Percentiles rank a stretch among this genome's conserved stretches.
phyloP scores from a whole-genome alignment of 2,113 vertebrate species.

The Silurus meridionalis region DNA sequence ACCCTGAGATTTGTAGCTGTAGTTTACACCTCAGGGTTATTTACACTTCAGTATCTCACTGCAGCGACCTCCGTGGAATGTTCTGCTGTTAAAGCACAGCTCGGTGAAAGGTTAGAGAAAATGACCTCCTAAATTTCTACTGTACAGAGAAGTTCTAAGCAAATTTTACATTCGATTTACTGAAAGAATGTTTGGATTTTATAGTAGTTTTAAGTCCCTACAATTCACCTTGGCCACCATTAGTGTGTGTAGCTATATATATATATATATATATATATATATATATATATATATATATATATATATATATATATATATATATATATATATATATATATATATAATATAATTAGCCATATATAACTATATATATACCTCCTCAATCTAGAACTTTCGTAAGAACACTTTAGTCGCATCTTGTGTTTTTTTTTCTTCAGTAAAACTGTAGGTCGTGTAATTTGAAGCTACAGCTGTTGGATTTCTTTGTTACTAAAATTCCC shows the following conservation, averaged over 20 bases:
- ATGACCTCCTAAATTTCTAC: neutral
- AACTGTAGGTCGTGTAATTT: no score
- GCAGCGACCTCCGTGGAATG: conserved; percentile 4
- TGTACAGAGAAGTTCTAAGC: neutral
- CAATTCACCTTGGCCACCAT: neutral
- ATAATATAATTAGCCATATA: no score
- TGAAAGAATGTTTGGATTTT: neutral
- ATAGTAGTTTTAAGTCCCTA: neutral
- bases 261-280: no score
- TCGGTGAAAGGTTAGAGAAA: neutral
- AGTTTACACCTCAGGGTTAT: neutral
- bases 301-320: no score
- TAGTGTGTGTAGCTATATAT: neutral
- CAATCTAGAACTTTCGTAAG: no score
- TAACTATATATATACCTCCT: no score
- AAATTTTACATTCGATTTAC: neutral
- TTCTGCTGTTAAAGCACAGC: neutral
- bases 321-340: no score
- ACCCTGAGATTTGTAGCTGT: neutral
- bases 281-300: no score
- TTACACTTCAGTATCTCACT: neutral
- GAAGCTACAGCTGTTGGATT: neutral
- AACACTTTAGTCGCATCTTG: no score
- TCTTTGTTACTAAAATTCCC: neutral
- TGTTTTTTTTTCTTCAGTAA: no score